Evolutionary conservation across 2,888 invertebrate species (phyloP).

Genomic region (Ormyrus pomaceus): DNA sequence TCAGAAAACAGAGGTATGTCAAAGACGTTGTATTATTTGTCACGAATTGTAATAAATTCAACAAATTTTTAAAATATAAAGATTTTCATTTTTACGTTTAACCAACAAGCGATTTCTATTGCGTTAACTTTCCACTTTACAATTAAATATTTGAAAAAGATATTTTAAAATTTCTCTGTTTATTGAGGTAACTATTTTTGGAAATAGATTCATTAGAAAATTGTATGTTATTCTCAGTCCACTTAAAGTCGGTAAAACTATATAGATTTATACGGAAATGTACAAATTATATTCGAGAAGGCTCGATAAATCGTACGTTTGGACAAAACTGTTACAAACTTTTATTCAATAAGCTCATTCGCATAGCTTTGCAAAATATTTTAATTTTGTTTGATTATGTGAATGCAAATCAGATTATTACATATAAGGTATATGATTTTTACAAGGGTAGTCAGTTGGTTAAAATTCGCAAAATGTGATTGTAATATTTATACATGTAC

Average conservation of each 20-base stretch:
- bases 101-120: no score
- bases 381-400: conserved; percentile 22
- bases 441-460: conserved; percentile 35
- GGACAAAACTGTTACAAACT: conserved; percentile 5
- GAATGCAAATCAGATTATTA: conserved; percentile 17
- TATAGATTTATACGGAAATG: conserved; percentile 27
- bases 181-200: not conserved
- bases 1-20: not conserved
- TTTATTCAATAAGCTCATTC: conserved; percentile 39
- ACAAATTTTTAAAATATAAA: conserved; percentile 1
- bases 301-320: not conserved
- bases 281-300: conserved; percentile 24
- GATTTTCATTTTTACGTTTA: no score
- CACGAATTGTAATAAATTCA: not conserved
- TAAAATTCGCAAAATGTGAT: not conserved
- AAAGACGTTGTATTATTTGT: not conserved
- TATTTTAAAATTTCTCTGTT: conserved; percentile 12
- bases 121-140: no score
- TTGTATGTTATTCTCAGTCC: conserved; percentile 28
- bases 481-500: conserved; percentile 31
- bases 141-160: not conserved
- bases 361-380: conserved; percentile 22
- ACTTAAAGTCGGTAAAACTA: conserved; percentile 32
- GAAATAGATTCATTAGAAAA: conserved; percentile 18
- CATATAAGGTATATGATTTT: conserved; percentile 24